phyloP scores from a whole-genome alignment of 1,140 invertebrate species.

The Subanguina moxae region DNA sequence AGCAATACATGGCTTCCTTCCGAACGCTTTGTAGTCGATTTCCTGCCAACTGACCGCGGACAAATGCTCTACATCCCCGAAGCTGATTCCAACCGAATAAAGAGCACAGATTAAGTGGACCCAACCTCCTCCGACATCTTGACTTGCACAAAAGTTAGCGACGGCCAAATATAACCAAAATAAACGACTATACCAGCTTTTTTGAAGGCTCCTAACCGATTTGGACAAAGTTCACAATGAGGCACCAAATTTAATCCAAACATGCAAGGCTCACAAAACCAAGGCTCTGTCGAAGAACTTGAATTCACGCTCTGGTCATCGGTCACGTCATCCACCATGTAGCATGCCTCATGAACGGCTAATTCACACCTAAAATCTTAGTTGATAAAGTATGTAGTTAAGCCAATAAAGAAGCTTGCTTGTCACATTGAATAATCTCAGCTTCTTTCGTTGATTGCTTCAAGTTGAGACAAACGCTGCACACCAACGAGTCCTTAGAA shows the following conservation, averaged over 20 bases:
- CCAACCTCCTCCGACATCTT: constrained; percentile 68
- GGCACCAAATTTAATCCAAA: constrained; percentile 60
- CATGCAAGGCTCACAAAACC: constrained; percentile 64
- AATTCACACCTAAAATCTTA: constrained; percentile 28
- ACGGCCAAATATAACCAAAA: constrained; percentile 61
- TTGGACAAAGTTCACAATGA: constrained; percentile 64
- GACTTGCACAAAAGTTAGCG: not conserved
- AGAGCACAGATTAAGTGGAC: constrained; percentile 93
- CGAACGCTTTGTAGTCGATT: constrained; percentile 91
- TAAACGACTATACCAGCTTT: constrained; percentile 74
- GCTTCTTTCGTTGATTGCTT: constrained; percentile 10
- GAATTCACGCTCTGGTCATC: constrained; percentile 30
- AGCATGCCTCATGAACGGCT: constrained; percentile 39
- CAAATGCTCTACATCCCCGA: constrained; percentile 84
- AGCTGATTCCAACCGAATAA: constrained; percentile 92
- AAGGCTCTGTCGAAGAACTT: constrained; percentile 41
- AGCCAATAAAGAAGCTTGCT: constrained; percentile 12
- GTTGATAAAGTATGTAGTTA: no score
- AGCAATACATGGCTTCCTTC: constrained; percentile 72
- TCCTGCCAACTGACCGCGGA: constrained; percentile 78
- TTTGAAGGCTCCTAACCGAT: constrained; percentile 82
- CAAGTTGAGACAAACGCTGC: constrained; percentile 34
- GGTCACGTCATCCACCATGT: constrained; percentile 25
- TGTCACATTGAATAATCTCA: constrained; percentile 41
- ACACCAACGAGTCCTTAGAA: constrained; percentile 15